Conservation (phyloP, 2,113 vertebrate species). For the Vidua macroura region DNA sequence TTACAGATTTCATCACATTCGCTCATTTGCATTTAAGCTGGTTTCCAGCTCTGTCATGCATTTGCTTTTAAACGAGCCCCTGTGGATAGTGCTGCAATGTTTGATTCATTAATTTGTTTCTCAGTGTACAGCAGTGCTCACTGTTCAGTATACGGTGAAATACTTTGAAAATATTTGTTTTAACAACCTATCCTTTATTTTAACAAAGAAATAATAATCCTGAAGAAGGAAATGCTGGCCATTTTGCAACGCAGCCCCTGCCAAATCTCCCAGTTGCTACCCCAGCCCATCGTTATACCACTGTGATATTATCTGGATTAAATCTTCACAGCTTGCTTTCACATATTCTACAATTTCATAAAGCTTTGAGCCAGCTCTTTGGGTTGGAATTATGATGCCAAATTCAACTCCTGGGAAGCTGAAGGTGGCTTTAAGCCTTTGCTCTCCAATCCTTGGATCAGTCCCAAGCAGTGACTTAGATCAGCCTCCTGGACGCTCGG, state of each 20-base stretch:
- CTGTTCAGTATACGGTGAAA: conserved; percentile 25
- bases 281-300: conserved; percentile 48
- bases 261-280: conserved; percentile 64
- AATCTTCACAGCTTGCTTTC: conserved; percentile 65
- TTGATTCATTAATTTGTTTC: conserved; percentile 66
- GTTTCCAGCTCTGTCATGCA: conserved; percentile 65
- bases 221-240: conserved; percentile 8
- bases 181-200: conserved; percentile 34
- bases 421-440: conserved; percentile 60
- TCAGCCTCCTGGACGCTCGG: not conserved
- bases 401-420: conserved; percentile 53
- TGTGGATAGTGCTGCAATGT: conserved; percentile 60
- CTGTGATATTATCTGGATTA: conserved; percentile 70
- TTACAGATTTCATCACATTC: conserved; percentile 62
- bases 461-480: conserved; percentile 35
- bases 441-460: conserved; percentile 17
- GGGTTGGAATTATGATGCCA: conserved; percentile 25
- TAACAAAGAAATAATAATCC: conserved; percentile 27
- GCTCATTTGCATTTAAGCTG: conserved; percentile 60
- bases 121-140: conserved; percentile 40
- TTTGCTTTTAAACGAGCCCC: conserved; percentile 66
- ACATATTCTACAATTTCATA: conserved; percentile 58
- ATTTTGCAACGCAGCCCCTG: not conserved
- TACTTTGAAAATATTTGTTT: conserved; percentile 54
- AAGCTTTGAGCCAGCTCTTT: conserved; percentile 56